These are phyloP conservation scores for Augochlora pura DNA, from an alignment of 1,140 invertebrate genomes.

Conservation along the genomic window DNA sequence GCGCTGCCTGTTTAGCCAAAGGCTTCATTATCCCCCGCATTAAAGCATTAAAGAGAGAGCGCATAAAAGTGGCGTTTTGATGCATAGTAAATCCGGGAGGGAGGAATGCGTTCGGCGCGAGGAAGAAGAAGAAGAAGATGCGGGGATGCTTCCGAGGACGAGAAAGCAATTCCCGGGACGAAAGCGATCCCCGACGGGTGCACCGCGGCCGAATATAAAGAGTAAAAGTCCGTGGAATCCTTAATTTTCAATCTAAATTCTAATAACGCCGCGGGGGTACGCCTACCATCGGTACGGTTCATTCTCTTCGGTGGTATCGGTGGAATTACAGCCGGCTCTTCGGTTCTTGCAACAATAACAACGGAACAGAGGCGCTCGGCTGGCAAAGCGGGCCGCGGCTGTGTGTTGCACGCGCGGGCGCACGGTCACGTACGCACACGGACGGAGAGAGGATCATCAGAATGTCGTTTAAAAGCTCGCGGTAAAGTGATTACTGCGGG, in stretches of 20 bases:
- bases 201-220: not conserved
- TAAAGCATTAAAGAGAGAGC: no score
- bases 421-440: no score
- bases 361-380: conserved; percentile 23
- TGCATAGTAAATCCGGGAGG: no score
- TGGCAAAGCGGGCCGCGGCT: no score
- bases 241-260: conserved; percentile 66
- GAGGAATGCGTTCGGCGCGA: not conserved
- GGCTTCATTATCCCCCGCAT: no score
- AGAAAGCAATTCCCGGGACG: conserved; percentile 16
- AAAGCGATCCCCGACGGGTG: not conserved
- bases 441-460: conserved; percentile 42
- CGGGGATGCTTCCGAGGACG: not conserved
- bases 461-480: conserved; percentile 61
- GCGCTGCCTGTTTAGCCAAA: no score
- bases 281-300: conserved; percentile 35
- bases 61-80: no score
- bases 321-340: conserved; percentile 54
- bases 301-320: conserved; percentile 49
- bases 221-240: conserved; percentile 43
- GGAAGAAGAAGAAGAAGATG: not conserved
- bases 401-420: no score
- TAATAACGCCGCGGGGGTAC: conserved; percentile 48
- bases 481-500: conserved; percentile 58
- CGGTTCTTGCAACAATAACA: conserved; percentile 61